phyloP scores from a whole-genome alignment of 2,888 invertebrate genomes.

The Amblyteles armatorius region DNA sequence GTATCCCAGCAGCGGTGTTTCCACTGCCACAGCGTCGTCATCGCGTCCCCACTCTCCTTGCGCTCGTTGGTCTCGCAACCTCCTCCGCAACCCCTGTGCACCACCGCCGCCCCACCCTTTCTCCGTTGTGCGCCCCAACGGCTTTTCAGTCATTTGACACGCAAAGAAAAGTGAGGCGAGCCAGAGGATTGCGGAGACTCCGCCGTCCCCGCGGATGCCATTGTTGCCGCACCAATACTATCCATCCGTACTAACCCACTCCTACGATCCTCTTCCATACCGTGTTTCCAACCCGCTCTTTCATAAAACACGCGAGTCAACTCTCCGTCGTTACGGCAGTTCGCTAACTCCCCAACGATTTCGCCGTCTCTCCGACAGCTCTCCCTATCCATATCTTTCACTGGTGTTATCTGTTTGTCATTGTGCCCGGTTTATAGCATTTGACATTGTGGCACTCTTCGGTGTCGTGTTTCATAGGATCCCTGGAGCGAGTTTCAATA shows the following conservation, averaged over 20 bases:
- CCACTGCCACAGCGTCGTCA: conserved; percentile 61
- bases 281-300: conserved; percentile 43
- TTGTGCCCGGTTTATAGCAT: conserved; percentile 9
- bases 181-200: conserved; percentile 79
- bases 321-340: conserved; percentile 43
- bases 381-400: conserved; percentile 26
- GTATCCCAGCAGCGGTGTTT: conserved; percentile 54
- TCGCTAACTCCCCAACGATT: conserved; percentile 47
- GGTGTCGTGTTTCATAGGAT: not conserved
- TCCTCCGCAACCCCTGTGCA: conserved; percentile 50
- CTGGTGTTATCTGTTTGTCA: conserved; percentile 26
- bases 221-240: conserved; percentile 82
- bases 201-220: conserved; percentile 75
- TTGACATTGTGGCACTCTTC: not conserved
- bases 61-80: conserved; percentile 64
- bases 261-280: conserved; percentile 46
- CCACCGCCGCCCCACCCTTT: conserved; percentile 12
- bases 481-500: not conserved
- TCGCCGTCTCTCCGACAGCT: conserved; percentile 35
- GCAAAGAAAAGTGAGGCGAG: conserved; percentile 84
- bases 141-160: conserved; percentile 85
- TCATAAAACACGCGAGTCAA: conserved; percentile 56
- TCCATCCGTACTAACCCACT: conserved; percentile 63
- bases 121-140: conserved; percentile 71
- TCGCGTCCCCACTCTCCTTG: conserved; percentile 40